Conservation (phyloP, 2,797 vertebrate species). For the Bucorvus abyssinicus region DNA sequence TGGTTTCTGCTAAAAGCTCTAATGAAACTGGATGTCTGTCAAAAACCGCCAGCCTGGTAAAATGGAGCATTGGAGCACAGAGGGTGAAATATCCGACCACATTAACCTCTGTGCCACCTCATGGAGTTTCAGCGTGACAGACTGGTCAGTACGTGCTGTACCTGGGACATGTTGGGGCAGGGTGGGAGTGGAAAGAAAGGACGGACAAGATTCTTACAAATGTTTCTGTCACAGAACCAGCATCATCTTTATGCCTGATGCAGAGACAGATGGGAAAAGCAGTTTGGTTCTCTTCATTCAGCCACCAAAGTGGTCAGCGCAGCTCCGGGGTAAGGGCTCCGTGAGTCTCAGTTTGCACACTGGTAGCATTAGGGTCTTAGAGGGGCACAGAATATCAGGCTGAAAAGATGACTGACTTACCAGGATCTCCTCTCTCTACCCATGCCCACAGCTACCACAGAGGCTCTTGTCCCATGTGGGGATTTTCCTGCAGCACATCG, state of each 20-base stretch:
- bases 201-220: background rate
- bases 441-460: background rate
- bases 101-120: background rate
- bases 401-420: background rate
- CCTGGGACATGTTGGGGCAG: fast-evolving
- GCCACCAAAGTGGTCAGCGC: background rate
- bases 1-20: constrained; percentile 9
- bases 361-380: background rate
- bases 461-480: background rate
- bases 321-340: background rate
- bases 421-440: background rate
- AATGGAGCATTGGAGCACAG: background rate
- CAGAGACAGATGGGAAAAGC: background rate
- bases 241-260: background rate
- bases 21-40: constrained; percentile 32
- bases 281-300: background rate
- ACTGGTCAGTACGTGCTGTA: background rate
- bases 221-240: background rate
- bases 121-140: background rate
- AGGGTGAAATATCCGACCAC: background rate
- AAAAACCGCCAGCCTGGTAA: constrained; percentile 14
- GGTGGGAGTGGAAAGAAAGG: fast-evolving
- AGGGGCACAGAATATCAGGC: background rate
- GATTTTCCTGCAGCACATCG: background rate
- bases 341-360: background rate